Conservation (phyloP, 2,888 invertebrate genomes). For the Emesis furor region DNA sequence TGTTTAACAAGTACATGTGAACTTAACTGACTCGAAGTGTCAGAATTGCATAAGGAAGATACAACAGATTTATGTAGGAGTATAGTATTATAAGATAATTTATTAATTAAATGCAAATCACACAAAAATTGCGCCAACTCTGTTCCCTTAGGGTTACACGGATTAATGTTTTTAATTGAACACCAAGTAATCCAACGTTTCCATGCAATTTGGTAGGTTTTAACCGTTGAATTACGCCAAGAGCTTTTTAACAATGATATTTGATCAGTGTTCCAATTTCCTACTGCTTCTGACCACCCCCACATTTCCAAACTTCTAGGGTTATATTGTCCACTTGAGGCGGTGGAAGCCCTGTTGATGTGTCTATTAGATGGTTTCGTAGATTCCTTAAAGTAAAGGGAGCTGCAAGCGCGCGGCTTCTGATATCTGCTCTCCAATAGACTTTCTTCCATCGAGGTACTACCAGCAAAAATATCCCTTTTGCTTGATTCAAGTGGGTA, state of each 20-base stretch:
- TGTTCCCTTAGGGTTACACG: constrained; percentile 14
- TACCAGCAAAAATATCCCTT: background rate
- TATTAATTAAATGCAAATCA: constrained; percentile 6
- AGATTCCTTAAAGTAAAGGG: constrained; percentile 55
- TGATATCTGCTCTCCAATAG: constrained; percentile 44
- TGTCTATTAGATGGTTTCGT: constrained; percentile 51
- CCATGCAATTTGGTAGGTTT: constrained; percentile 46
- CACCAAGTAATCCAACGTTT: constrained; percentile 42
- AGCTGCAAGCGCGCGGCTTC: constrained; percentile 36
- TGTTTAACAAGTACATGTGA: constrained; percentile 50
- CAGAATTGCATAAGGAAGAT: constrained; percentile 54
- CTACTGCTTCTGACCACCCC: constrained; percentile 58
- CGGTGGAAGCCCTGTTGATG: constrained; percentile 46
- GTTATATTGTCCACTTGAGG: constrained; percentile 40
- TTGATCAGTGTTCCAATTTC: constrained; percentile 22
- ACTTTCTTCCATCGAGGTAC: constrained; percentile 36
- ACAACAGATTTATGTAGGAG: constrained; percentile 62
- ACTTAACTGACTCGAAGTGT: constrained; percentile 35
- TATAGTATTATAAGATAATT: constrained; percentile 49
- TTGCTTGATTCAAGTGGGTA: constrained; percentile 59
- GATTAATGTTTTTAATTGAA: constrained; percentile 6
- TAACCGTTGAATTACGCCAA: constrained; percentile 44
- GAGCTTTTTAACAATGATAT: constrained; percentile 18
- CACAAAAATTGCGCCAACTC: constrained; percentile 27
- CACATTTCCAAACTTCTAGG: constrained; percentile 67